Evolutionary conservation across 2,797 vertebrate species (phyloP), one percentile per base, ranked within the genome.

Genomic region (Hoplostethus atlanticus): DNA sequence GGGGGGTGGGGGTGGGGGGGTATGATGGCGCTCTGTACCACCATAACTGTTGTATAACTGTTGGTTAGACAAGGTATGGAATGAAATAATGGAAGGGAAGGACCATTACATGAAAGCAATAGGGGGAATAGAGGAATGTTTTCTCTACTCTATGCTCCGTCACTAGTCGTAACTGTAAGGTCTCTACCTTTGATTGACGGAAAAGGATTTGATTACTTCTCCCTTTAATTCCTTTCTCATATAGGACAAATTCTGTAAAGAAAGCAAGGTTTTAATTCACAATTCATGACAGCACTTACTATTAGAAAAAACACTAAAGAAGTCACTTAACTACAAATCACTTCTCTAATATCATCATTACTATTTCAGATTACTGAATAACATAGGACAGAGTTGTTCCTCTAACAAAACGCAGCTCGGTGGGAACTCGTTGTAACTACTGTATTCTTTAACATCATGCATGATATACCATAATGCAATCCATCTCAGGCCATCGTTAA

Each of bases 61-160:
- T 82, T 36, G 48, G 44, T 62, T 73, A 77, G 81, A 76, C 25
- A 67, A 81, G 58, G 83, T 86, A 73, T 65, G 62, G 55, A 67
- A 73, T 31, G 77, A 40, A 68, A 64, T 71, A 79, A 80, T 64
- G 21, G 21, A 21, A 21, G 21, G 57, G 60, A 69, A 77, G 81
- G 55, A 73, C 62, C 77, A 68, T 75, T 79, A 68, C 56, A 59
- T 55, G 76, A 71, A 92, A 85, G 92, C 88, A 91, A 89, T 85
- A 59, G 81, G 40, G 68, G 83, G 80, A 85, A 74, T 76, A 65
- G 59, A 57, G 48, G 69, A 69, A 65, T 46, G 74, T 61, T 53
- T 55, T 55, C 58, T 15, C 50, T 13, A 13, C 71, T 72, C 79
- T 73, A 79, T 72, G 63, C 63, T 61, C 38, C 75, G 75, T 74